phyloP scores from a whole-genome alignment of 2,797 vertebrate species.

The Telmatherina bonti region DNA sequence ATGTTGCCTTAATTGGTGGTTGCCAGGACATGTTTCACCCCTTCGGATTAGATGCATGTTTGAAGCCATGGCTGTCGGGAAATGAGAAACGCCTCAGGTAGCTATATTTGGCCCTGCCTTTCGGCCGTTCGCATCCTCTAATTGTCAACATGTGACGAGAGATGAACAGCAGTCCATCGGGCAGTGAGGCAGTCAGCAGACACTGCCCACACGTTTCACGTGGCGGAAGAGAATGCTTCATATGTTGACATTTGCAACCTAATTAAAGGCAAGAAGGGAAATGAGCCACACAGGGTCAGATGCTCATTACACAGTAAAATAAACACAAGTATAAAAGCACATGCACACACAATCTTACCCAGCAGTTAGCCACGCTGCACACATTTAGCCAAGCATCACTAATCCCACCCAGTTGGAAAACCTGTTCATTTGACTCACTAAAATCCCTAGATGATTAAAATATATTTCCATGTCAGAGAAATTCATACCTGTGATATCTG shows the following conservation, averaged over 20 bases:
- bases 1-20: constrained; percentile 71
- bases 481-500: constrained; percentile 39
- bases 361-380: constrained; percentile 19
- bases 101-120: constrained; percentile 54
- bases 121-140: constrained; percentile 58
- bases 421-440: constrained; percentile 45
- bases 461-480: constrained; percentile 48
- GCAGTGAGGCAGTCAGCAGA: constrained; percentile 25
- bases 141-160: constrained; percentile 71
- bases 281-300: constrained; percentile 59
- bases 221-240: constrained; percentile 48
- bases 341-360: not conserved
- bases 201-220: constrained; percentile 21
- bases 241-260: constrained; percentile 81
- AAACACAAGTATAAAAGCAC: constrained; percentile 11
- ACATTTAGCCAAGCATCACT: constrained; percentile 29
- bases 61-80: constrained; percentile 58
- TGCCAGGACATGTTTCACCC: constrained; percentile 56
- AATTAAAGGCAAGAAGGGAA: constrained; percentile 75
- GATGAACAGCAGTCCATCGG: constrained; percentile 46
- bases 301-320: constrained; percentile 51
- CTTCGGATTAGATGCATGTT: constrained; percentile 50
- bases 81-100: constrained; percentile 42
- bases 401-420: constrained; percentile 54
- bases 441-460: constrained; percentile 63